A percentile compares a stretch with the other conserved stretches of the same genome.
phyloP scores from a whole-genome alignment of 2,797 vertebrate species.

The Anomalospiza imberbis region DNA sequence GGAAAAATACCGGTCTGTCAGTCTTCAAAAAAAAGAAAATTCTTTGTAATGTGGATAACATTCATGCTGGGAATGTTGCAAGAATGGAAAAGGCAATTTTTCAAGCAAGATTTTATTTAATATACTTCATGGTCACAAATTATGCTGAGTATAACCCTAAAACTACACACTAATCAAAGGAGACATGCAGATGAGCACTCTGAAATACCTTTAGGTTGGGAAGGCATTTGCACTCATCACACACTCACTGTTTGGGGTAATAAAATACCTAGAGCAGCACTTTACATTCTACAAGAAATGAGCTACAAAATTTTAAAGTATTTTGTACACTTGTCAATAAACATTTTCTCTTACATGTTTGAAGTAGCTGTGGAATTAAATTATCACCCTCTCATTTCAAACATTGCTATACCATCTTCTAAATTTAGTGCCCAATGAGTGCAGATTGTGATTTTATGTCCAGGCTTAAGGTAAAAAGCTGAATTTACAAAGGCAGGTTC shows the following conservation, averaged over 20 bases:
- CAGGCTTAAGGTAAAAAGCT: neutral
- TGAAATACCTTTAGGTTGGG: neutral
- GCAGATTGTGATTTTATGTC: neutral
- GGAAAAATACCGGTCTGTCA: neutral
- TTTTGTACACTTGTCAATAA: neutral
- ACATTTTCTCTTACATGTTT: neutral
- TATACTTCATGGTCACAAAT: neutral
- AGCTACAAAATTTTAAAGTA: neutral
- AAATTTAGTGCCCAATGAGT: neutral
- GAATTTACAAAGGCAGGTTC: neutral
- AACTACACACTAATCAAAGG: neutral
- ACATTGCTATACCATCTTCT: neutral
- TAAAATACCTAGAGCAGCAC: neutral
- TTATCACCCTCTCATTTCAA: neutral
- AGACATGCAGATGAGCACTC: neutral
- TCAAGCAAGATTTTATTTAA: neutral
- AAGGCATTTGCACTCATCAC: neutral
- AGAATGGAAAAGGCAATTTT: neutral
- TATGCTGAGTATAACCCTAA: neutral
- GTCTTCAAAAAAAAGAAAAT: neutral
- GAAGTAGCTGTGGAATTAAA: neutral
- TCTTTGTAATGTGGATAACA: neutral
- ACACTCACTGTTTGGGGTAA: neutral
- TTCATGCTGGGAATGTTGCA: neutral
- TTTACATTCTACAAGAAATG: neutral